phyloP scores from a whole-genome alignment of 2,113 vertebrate genomes.

The Alethe castanea region DNA sequence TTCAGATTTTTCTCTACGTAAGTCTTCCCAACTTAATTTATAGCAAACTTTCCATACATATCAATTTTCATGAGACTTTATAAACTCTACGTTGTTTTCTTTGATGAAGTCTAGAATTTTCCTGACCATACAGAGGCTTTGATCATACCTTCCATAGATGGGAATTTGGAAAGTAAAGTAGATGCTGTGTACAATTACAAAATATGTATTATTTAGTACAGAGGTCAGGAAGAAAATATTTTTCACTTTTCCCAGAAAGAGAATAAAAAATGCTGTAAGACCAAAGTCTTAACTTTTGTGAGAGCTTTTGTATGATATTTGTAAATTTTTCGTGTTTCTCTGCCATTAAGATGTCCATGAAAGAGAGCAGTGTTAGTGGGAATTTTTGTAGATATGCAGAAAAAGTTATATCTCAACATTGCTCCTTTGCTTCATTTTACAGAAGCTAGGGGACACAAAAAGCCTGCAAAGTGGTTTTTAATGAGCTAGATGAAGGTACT shows the following conservation, averaged over 20 bases:
- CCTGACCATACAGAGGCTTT: neutral
- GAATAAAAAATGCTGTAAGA: neutral
- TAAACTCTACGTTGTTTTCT: neutral
- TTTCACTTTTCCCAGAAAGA: neutral
- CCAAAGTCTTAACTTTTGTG: neutral
- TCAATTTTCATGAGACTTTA: neutral
- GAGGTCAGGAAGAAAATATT: neutral
- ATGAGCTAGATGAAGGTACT: neutral
- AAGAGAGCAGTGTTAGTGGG: accelerated
- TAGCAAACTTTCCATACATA: neutral
- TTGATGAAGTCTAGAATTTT: neutral
- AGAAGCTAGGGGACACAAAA: neutral
- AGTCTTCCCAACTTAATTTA: neutral
- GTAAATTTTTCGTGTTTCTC: neutral
- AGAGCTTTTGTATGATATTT: neutral
- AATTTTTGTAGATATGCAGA: neutral
- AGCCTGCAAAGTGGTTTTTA: neutral
- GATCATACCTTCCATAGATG: neutral
- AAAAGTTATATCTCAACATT: neutral
- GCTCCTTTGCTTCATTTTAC: neutral
- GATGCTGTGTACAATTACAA: neutral
- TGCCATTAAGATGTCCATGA: neutral
- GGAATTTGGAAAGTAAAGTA: neutral
- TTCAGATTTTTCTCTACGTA: neutral
- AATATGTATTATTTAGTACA: neutral